Conservation (phyloP, 2,888 invertebrate genomes). For the Alviniconcha strummeri region DNA sequence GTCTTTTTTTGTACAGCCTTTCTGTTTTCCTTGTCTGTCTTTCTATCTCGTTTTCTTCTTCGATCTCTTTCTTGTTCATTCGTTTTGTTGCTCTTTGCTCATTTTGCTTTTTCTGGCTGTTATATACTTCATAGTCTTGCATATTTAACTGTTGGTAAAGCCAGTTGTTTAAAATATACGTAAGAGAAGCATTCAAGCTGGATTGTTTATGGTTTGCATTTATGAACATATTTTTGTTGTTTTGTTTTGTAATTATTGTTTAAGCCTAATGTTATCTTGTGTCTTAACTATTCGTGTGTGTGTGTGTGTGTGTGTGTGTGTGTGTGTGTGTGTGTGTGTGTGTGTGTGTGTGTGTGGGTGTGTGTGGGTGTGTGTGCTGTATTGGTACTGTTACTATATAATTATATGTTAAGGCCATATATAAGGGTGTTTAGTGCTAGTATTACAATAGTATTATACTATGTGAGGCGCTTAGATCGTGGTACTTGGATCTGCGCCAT, state of each 20-base stretch:
- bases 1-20: not conserved
- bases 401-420: too few species aligned
- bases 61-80: not conserved
- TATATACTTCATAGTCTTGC: too few species aligned
- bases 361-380: not conserved
- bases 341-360: not conserved
- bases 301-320: slow-evolving; percentile 18
- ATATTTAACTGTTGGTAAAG: too few species aligned
- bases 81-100: not conserved
- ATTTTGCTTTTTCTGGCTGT: not conserved
- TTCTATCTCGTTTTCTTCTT: not conserved
- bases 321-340: slow-evolving; percentile 9
- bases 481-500: too few species aligned
- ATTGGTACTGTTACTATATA: not conserved
- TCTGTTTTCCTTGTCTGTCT: not conserved
- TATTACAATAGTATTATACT: too few species aligned
- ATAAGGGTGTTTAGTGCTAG: too few species aligned
- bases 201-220: not conserved
- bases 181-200: too few species aligned
- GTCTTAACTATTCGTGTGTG: not conserved
- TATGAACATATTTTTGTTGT: not conserved
- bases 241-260: too few species aligned
- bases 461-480: too few species aligned
- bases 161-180: too few species aligned
- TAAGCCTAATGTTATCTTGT: too few species aligned